Evolutionary conservation across 2,113 vertebrate species (phyloP).

Genomic region (Diphyllodes magnificus): DNA sequence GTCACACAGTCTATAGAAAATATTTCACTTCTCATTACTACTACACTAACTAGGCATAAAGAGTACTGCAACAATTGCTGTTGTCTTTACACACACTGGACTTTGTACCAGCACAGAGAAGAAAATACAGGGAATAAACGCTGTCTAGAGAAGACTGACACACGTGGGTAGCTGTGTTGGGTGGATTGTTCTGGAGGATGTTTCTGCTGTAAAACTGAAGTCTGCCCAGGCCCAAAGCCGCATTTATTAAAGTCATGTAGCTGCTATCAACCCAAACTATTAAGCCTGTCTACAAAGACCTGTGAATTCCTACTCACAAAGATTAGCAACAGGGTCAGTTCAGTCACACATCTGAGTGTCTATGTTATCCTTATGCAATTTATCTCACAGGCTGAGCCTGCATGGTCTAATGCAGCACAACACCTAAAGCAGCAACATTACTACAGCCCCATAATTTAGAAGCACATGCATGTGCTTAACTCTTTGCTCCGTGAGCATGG

Average conservation of each 20-base stretch:
- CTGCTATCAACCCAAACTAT: background rate
- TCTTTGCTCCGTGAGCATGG: background rate
- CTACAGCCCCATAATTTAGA: background rate
- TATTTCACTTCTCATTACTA: background rate
- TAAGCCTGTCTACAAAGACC: background rate
- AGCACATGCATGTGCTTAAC: background rate
- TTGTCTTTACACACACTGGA: background rate
- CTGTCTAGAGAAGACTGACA: background rate
- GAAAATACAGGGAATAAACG: background rate
- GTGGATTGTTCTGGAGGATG: background rate
- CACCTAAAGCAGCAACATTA: background rate
- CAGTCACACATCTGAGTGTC: background rate
- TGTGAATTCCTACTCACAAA: background rate
- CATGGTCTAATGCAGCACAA: background rate
- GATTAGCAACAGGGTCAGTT: background rate
- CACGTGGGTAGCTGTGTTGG: background rate
- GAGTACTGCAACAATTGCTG: background rate
- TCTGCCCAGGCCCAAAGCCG: background rate
- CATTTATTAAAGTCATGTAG: background rate
- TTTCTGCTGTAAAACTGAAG: background rate
- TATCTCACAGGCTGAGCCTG: background rate
- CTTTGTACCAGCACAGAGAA: background rate
- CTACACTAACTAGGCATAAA: background rate
- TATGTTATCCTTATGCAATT: background rate
- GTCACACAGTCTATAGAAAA: slow-evolving; percentile 18